These are phyloP conservation scores for Stenolophus ochropezus DNA, from an alignment of 2,888 invertebrate genomes.

Conservation along the genomic window DNA sequence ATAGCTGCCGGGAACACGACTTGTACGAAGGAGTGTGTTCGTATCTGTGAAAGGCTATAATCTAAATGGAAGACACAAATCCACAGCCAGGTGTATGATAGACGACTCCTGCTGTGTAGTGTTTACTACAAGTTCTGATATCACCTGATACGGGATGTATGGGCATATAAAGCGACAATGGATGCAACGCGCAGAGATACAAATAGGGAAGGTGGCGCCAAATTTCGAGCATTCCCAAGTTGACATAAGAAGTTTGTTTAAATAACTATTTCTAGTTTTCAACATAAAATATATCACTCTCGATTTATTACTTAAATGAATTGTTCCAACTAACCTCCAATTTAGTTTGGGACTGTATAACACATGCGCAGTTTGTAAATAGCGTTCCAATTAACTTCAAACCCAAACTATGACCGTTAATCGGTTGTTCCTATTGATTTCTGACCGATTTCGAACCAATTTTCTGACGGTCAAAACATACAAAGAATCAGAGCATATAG, in stretches of 20 bases:
- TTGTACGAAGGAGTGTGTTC: too few relatives aligned
- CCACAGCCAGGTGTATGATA: neutral
- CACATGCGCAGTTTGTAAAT: too few relatives aligned
- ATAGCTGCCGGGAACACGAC: too few relatives aligned
- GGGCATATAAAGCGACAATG: constrained; percentile 51
- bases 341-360: too few relatives aligned
- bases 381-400: too few relatives aligned
- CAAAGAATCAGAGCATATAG: too few relatives aligned
- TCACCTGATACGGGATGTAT: constrained; percentile 46
- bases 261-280: neutral
- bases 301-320: too few relatives aligned
- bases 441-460: too few relatives aligned
- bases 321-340: too few relatives aligned
- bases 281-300: neutral
- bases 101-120: constrained; percentile 44
- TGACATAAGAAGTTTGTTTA: neutral
- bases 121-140: constrained; percentile 36
- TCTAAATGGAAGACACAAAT: constrained; percentile 31
- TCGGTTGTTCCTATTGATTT: too few relatives aligned
- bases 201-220: constrained; percentile 10
- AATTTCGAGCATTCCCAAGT: neutral
- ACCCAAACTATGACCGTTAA: too few relatives aligned
- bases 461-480: too few relatives aligned
- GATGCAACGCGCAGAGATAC: constrained; percentile 43
- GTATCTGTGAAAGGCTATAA: constrained; percentile 13